Conservation (phyloP, 2,797 vertebrate genomes). For the Fistularia tabacaria region DNA sequence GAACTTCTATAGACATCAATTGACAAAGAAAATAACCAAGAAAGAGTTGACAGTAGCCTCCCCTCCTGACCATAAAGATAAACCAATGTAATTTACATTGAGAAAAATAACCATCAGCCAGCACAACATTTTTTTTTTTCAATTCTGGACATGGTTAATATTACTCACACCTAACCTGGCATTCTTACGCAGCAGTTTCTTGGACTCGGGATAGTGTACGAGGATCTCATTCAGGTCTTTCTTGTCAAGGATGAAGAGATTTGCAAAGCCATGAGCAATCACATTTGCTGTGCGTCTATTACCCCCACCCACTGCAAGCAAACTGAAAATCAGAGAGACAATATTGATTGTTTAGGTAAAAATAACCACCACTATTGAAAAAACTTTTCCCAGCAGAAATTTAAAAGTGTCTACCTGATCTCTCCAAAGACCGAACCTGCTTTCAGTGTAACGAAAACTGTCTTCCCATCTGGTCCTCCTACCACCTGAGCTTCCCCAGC, state of each 20-base stretch:
- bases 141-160: background rate
- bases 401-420: slow-evolving; percentile 82
- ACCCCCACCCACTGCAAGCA: slow-evolving; percentile 88
- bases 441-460: slow-evolving; percentile 89
- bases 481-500: slow-evolving; percentile 93
- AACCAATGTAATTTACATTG: too few relatives aligned
- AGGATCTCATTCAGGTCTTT: slow-evolving; percentile 94
- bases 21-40: too few relatives aligned
- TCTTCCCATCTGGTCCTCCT: slow-evolving; percentile 88
- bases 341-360: background rate
- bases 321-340: slow-evolving; percentile 65
- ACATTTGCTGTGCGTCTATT: slow-evolving; percentile 96
- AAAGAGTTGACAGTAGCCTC: too few relatives aligned
- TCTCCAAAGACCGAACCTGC: slow-evolving; percentile 95
- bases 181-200: slow-evolving; percentile 93
- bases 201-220: slow-evolving; percentile 95
- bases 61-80: too few relatives aligned
- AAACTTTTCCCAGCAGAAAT: background rate
- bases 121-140: background rate
- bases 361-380: background rate
- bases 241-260: slow-evolving; percentile 97
- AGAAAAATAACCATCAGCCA: background rate
- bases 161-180: slow-evolving; percentile 77
- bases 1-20: too few relatives aligned
- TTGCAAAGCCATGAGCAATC: slow-evolving; percentile 91